Evolutionary conservation across 2,113 vertebrate genomes (phyloP), one percentile per base, ranked within the genome.

Genomic region (Mesitornis unicolor): DNA sequence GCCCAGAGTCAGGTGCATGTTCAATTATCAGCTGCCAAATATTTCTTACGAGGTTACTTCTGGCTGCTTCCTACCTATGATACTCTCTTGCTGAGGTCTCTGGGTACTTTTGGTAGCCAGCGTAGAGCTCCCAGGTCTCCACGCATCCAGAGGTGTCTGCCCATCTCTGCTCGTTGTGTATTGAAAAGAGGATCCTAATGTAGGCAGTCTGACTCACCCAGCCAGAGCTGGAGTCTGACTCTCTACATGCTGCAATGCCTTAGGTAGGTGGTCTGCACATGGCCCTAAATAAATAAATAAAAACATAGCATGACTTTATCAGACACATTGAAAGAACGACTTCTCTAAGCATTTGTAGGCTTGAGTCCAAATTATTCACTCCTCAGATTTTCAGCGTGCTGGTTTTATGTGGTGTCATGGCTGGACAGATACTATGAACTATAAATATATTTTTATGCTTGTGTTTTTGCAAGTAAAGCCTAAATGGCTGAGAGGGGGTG

Each of bases 321-420:
- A 96, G 64, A 86, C 83, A 68, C 56, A 25, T 38, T 93, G 92
- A 95, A 96, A 88, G 95, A 97, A 84, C 67, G 86, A 95, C 90
- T 93, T 84, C 85, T 90, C 83, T 87, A 76, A 90, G 83, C 83
- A 2, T 94, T 92, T 87, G 38, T 93, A 84, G 90, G 77, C 95
- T 74, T 20, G 45, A 71, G 76, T 91, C 96, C 93, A 96, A 95
- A 77, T 53, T 89, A 93, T 81, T 92, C 63, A 60, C 86, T 70
- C 43, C 75, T 94, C 77, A 59, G 75, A 93, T 92, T 96, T 95
- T 89, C 91, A 84, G 57, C 38, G 5, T 94, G 87, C 64, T 95
- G 89, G 86, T 92, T 97, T 97, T 96, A 95, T 94, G 92, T 96
- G 91, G 89, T 97, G 94, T 97, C 94, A 38, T 60, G 96, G 90